Evolutionary conservation across 2,797 vertebrate species (phyloP), one percentile per base, ranked within the genome.

Genomic region (Syncerus caffer): DNA sequence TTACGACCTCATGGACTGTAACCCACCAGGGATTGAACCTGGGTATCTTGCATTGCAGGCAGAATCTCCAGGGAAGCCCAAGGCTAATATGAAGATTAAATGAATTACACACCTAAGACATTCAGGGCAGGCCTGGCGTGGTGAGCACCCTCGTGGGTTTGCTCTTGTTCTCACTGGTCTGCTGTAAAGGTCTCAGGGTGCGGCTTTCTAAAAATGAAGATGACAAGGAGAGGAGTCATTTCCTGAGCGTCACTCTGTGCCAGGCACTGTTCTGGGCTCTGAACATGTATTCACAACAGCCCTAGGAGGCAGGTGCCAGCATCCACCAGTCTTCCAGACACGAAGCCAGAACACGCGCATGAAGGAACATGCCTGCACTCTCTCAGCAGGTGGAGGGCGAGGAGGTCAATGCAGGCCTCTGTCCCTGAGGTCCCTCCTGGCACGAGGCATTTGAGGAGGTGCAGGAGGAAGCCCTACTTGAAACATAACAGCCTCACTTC

Each of bases 51-150:
- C 71, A 4, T 76, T 45, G 6, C 71, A 42, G 71, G 71, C 38
- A 76, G 38, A 76, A 27, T 45, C 71, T 42, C 71, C 71, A 76
- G 71, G 71, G 38, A 76, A 76, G 38, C 27, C 1, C 0, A 76
- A 76, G 57, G 21, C 67, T 67, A 11, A 17, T 7, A 21, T 16
- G 31, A 47, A 76, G 74, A 62, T 15, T 15, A 55, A 47, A 64
- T 16, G 38, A 25, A 34, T 27, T 10, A 42, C n/a, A 21, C 1
- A 1, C 0, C 0, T 4, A 17, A 42, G 34, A 17, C 1, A 9
- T n/a, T 17, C 2, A n/a, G 38, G n/a, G 71, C 38, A 51, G 58
- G 7, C 83, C 21, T 7, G 13, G 23, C 10, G 4, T 6, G 7
- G 27, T 6, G 21, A 67, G 14, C 5, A 8, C 47, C 23, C 13